Evolutionary conservation across 2,888 invertebrate species (phyloP), one percentile per base, ranked within the genome.

Genomic region (Carpatolechia fugitivella): DNA sequence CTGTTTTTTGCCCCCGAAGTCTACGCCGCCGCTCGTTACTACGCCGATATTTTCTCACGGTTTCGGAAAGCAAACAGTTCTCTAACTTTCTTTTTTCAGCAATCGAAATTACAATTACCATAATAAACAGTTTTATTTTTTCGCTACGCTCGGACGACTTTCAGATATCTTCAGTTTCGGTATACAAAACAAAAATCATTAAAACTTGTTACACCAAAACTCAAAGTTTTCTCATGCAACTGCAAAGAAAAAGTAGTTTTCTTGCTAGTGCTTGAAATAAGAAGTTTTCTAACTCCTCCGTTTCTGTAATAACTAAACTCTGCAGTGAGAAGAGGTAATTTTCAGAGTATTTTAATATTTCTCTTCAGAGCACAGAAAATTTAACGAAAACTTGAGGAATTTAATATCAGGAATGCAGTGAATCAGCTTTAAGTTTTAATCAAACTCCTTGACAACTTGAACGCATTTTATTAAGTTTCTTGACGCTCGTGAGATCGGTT

Each of bases 401-500:
- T 36, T 50, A 51, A 18, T 41, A 8, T 18, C 20, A 53, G 61
- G 61, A 61, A 61, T 69, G 33, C 20, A 49, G 0, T 33, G 36
- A 53, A 47, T 14, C 13, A 14, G 52, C 57, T 58, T 54, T 58
- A 53, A 31, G 41, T 58, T 56, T 58, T 46, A 56, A 48, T 40
- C 47, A 6, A 20, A 44, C 29, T 29, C 29, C 29, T 44, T 46
- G 44, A 41, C 41, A 47, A 60, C 47, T 54, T 56, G 8, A 20
- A 48, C 62, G 63, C 66, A 67, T 66, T 68, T 76, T 77, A 80
- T 77, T 72, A 75, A 73, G 71, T 77, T 73, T 80, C 68, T 71
- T 71, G 73, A 72, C 71, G 75, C 72, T 85, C 83, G 84, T 86
- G 86, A 85, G 87, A 86, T 71, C 76, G 72, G 72, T 77, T 68